phyloP scores from a whole-genome alignment of 1,140 invertebrate genomes.

The Camponotus vicinus region DNA sequence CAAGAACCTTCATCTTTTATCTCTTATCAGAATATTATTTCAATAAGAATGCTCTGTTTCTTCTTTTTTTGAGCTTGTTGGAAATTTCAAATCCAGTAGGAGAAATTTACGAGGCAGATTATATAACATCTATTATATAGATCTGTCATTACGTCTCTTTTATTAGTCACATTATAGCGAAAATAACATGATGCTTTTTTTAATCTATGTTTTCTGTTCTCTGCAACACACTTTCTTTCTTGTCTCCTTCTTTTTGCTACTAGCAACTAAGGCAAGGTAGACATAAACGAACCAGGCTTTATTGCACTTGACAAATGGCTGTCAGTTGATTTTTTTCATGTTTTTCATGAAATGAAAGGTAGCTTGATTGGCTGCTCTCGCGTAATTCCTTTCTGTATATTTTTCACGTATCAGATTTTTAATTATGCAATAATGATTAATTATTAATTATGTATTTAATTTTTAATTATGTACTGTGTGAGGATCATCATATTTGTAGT shows the following conservation, averaged over 20 bases:
- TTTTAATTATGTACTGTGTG: not conserved
- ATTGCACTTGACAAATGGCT: slow-evolving; percentile 10
- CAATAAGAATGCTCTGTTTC: not conserved
- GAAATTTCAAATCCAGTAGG: not conserved
- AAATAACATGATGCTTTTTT: slow-evolving; percentile 39
- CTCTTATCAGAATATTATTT: slow-evolving; percentile 11
- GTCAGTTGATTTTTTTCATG: slow-evolving; percentile 26
- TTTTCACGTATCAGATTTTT: not conserved
- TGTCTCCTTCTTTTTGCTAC: not conserved
- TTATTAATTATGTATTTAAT: slow-evolving; percentile 12
- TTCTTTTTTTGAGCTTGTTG: not conserved
- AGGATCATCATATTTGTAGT: no score
- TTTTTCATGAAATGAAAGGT: not conserved
- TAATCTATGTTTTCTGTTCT: not conserved
- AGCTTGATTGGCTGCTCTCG: not conserved
- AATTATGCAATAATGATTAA: not conserved
- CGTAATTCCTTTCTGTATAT: not conserved
- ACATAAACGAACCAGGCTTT: slow-evolving; percentile 28
- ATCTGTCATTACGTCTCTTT: not conserved
- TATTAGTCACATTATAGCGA: not conserved
- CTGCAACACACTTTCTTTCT: not conserved
- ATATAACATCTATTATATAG: not conserved
- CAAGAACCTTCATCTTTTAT: not conserved
- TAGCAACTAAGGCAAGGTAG: slow-evolving; percentile 2
- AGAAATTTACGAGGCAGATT: not conserved